Percentiles rank a stretch among this genome's conserved stretches.
phyloP scores from a whole-genome alignment of 2,888 invertebrate species.

The Pyrrhosoma nymphula region DNA sequence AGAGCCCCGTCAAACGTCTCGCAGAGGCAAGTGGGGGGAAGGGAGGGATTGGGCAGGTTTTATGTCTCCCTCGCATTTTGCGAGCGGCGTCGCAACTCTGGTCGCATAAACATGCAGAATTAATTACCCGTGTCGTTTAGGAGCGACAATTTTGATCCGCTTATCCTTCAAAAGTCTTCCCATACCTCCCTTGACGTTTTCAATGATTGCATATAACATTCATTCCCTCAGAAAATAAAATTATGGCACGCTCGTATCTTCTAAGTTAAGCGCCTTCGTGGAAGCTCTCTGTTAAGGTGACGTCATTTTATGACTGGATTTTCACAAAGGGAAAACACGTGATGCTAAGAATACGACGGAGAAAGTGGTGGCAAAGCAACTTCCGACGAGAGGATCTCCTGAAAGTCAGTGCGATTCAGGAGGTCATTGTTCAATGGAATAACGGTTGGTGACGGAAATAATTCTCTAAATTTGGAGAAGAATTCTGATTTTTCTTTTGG shows the following conservation, averaged over 20 bases:
- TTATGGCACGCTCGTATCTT: background rate
- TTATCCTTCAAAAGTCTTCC: background rate
- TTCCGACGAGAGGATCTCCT: background rate
- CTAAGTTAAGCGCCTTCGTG: background rate
- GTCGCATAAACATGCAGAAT: slow-evolving; percentile 2
- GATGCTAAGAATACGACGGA: background rate
- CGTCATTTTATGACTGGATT: background rate
- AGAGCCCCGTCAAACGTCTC: background rate
- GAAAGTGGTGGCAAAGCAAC: background rate
- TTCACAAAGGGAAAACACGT: background rate
- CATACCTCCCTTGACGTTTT: background rate
- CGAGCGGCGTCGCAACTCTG: background rate
- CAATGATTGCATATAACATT: slow-evolving; percentile 10
- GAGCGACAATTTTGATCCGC: background rate
- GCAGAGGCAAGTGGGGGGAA: background rate
- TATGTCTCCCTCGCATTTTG: background rate
- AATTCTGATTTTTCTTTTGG: no score
- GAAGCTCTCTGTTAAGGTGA: background rate
- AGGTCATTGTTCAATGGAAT: no score
- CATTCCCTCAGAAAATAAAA: background rate
- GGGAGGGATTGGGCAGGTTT: background rate
- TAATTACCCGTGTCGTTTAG: background rate
- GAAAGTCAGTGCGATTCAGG: no score
- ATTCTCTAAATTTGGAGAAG: no score
- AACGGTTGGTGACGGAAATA: no score